Base-by-base conservation (phyloP, 2,888 invertebrate species). In the Gnatocerus cornutus region DNA sequence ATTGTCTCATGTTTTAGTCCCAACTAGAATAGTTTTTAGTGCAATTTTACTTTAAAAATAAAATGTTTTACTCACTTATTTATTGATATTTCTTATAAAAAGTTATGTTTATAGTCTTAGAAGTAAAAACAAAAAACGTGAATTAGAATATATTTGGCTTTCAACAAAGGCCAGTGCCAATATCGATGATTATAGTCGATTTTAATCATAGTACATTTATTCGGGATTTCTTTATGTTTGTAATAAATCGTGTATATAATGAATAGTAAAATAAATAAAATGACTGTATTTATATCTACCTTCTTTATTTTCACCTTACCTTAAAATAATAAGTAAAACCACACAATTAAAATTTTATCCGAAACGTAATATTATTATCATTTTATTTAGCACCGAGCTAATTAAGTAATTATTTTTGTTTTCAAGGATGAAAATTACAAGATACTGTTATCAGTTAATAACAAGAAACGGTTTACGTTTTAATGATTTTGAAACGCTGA, bases 161-260 rank as follows among this genome's bases (percentile, higher is more conserved):
- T 73, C 66, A 68, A 68, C 69, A 65, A 73, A 76, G 79, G 79
- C 77, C 80, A 79, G 78, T 79, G 80, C 78, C 78, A 79, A 78
- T 75, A 72, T 73, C 72, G 71, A 74, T 71, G 46, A 71, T 64
- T 69, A 67, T 33, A 53, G 67, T 66, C 66, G 71, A 72, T 73
- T 71, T 73, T 71, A 70, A 67, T 70, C 67, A 73, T 74, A 72
- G 67, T 75, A 77, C 71, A 71, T 76, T 69, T 69, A 69, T 66
- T 73, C 71, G 74, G 76, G 75, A 75, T 78, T 75, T 72, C 75
- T 75, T 79, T 77, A 78, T 77, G 77, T 80, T 79, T 80, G 80
- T 80, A 82, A 80, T 73, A 76, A 79, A 78, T 72, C 74, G 75
- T 82, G 82, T 83, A 83, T 75, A 83, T 83, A 81, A 69, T 74